Conservation (phyloP, 1,140 invertebrate genomes). For the Anastatus disparis region DNA sequence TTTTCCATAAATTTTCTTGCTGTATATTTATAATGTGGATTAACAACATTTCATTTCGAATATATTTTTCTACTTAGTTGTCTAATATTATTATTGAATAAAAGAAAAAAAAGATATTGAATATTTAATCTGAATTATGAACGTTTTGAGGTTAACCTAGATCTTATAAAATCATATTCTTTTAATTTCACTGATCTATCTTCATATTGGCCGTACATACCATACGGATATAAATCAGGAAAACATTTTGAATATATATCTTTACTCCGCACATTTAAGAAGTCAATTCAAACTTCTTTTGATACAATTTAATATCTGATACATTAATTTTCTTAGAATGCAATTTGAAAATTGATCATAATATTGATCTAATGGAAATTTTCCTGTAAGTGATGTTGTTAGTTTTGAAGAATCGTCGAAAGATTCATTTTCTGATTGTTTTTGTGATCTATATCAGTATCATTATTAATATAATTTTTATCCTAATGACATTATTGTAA, state of each 20-base stretch:
- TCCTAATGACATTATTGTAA: no score
- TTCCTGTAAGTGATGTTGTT: no score
- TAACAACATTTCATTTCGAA: slow-evolving; percentile 52
- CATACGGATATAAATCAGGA: no score
- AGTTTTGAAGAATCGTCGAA: no score
- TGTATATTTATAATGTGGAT: slow-evolving; percentile 45
- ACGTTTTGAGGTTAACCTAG: slow-evolving; percentile 47
- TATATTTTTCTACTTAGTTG: slow-evolving; percentile 49
- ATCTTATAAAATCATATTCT: slow-evolving; percentile 49
- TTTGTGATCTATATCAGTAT: no score
- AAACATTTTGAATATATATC: no score
- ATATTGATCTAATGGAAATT: no score
- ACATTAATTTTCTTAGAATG: no score
- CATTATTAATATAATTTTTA: no score
- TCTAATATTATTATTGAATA: slow-evolving; percentile 50
- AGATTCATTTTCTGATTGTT: no score
- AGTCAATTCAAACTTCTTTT: slow-evolving; percentile 50
- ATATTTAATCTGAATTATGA: slow-evolving; percentile 54
- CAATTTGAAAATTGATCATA: no score
- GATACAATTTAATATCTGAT: slow-evolving; percentile 47
- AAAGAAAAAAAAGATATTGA: slow-evolving; percentile 49
- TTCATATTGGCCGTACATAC: slow-evolving; percentile 48
- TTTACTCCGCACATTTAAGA: slow-evolving; percentile 41
- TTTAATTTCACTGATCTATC: slow-evolving; percentile 34
- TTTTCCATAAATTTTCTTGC: slow-evolving; percentile 39